These are phyloP conservation scores for Stenopsyche tienmushanensis DNA, from an alignment of 1,140 invertebrate genomes.

Conservation along the genomic window DNA sequence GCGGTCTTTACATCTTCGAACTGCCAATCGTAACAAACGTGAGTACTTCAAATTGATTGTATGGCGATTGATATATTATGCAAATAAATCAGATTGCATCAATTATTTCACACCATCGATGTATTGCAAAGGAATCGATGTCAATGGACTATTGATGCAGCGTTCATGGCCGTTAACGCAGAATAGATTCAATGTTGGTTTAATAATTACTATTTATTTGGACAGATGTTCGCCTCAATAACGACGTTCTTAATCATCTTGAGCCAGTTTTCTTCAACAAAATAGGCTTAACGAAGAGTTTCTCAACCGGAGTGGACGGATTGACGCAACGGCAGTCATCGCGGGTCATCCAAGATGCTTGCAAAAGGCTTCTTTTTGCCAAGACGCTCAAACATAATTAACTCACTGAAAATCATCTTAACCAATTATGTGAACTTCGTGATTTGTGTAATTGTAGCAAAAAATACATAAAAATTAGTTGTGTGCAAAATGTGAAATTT, in stretches of 20 bases:
- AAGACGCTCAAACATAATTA: too few relatives aligned
- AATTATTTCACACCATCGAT: not conserved
- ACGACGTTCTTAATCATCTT: conserved; percentile 18
- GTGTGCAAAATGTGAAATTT: too few relatives aligned
- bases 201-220: not conserved
- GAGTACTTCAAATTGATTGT: too few relatives aligned
- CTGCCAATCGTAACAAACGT: conserved; percentile 2
- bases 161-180: not conserved
- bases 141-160: too few relatives aligned
- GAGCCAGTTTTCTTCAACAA: conserved; percentile 16
- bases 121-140: too few relatives aligned
- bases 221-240: conserved; percentile 18
- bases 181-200: not conserved
- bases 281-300: not conserved
- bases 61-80: too few relatives aligned
- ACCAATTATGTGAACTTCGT: too few relatives aligned
- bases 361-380: too few relatives aligned
- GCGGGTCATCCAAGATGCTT: conserved; percentile 12
- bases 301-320: conserved; percentile 8
- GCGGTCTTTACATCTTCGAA: conserved; percentile 1
- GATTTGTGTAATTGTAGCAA: too few relatives aligned
- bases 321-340: conserved; percentile 11
- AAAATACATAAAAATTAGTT: too few relatives aligned
- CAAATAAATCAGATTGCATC: not conserved
- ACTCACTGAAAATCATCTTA: too few relatives aligned